These are phyloP conservation scores for Chondrosia reniformis DNA, from an alignment of 37 sponge, comb jelly and placozoan species.

Conservation along the genomic window DNA sequence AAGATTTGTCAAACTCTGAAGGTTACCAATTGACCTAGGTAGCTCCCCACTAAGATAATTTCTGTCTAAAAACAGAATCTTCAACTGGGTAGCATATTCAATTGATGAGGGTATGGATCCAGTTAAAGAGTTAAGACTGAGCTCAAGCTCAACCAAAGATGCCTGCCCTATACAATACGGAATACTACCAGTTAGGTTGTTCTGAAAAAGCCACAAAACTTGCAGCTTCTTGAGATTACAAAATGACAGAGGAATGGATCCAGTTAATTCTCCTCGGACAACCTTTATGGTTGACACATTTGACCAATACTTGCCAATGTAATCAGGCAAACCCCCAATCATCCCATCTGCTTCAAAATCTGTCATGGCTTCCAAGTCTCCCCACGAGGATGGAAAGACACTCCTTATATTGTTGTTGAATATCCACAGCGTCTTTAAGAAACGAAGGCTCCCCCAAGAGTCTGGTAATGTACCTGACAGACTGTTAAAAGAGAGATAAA, in stretches of 20 bases:
- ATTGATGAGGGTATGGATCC: conserved; percentile 61
- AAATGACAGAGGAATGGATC: conserved; percentile 43
- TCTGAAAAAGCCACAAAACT: conserved; percentile 55
- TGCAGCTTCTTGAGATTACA: conserved; percentile 43
- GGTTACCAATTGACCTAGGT: conserved; percentile 36
- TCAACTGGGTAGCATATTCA: not conserved
- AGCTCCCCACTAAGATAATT: conserved; percentile 61
- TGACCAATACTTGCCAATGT: conserved; percentile 55
- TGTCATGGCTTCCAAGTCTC: conserved; percentile 15
- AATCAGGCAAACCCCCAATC: conserved; percentile 52
- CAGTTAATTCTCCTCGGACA: conserved; percentile 50
- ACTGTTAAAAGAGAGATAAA: conserved; percentile 53
- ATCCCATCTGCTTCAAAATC: conserved; percentile 38
- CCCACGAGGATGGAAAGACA: conserved; percentile 49
- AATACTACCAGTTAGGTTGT: conserved; percentile 38
- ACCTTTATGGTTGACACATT: conserved; percentile 37
- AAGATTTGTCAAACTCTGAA: conserved; percentile 30
- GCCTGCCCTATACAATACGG: conserved; percentile 62
- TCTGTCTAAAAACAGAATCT: conserved; percentile 7
- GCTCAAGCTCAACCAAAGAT: conserved; percentile 35
- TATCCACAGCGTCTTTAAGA: conserved; percentile 50
- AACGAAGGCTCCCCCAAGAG: conserved; percentile 26
- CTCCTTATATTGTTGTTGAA: conserved; percentile 49
- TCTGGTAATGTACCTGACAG: conserved; percentile 59
- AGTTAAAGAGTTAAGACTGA: conserved; percentile 58